Evolutionary conservation across 2,113 vertebrate genomes (phyloP).

Genomic region (Cyanoderma ruficeps): DNA sequence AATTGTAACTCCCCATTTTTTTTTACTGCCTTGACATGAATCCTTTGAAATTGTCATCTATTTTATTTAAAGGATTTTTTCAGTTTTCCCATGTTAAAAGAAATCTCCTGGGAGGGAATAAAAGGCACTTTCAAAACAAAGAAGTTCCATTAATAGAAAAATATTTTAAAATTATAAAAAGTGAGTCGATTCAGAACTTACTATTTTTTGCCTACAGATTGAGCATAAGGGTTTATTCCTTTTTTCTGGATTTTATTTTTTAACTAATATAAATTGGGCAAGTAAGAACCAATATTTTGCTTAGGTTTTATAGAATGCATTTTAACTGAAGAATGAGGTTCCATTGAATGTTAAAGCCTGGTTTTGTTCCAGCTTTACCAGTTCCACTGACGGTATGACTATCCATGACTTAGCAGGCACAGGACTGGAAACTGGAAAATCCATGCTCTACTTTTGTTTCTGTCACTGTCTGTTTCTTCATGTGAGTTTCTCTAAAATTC

Average conservation of each 20-base stretch:
- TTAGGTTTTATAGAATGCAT: neutral
- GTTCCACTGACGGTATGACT: neutral
- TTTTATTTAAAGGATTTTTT: neutral
- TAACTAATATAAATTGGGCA: neutral
- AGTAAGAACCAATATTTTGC: neutral
- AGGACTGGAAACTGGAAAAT: neutral
- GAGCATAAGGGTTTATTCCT: accelerated
- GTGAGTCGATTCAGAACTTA: neutral
- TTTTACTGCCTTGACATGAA: conserved; percentile 5
- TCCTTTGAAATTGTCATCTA: conserved; percentile 32
- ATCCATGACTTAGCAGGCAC: neutral
- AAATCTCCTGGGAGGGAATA: neutral
- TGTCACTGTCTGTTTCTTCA: neutral
- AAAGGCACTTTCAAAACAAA: neutral
- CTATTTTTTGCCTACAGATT: neutral
- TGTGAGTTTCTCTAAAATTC: neutral
- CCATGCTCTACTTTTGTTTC: neutral
- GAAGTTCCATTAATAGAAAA: conserved; percentile 14
- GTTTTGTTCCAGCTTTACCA: neutral
- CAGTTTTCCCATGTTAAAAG: conserved; percentile 9
- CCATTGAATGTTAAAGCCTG: neutral
- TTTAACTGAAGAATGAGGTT: neutral
- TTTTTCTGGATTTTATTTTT: neutral
- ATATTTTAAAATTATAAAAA: neutral
- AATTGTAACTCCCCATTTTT: conserved; percentile 22